Conservation (phyloP, 2,113 vertebrate genomes). For the Micromys minutus region DNA sequence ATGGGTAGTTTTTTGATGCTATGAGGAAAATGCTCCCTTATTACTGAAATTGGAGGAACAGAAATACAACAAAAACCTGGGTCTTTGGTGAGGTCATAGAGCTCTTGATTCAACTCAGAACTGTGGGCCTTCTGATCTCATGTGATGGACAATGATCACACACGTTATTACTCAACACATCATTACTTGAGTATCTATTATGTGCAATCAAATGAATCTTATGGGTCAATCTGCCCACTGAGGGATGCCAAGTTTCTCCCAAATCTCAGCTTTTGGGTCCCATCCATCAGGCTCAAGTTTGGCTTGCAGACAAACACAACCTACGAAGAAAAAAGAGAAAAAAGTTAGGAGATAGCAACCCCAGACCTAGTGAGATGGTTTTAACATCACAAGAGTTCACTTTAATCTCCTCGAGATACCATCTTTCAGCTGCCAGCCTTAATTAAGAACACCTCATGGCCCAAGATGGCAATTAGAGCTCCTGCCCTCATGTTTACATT, state of each 20-base stretch:
- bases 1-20: not conserved
- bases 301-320: not conserved
- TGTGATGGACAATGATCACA: not conserved
- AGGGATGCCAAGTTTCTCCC: slow-evolving; percentile 7
- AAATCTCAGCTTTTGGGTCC: not conserved
- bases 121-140: not conserved
- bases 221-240: not conserved
- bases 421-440: not conserved
- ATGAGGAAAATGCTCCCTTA: not conserved
- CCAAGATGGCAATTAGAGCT: not conserved
- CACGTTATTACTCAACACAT: not conserved
- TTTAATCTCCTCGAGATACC: not conserved
- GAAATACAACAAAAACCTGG: not conserved
- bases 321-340: not conserved
- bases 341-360: not conserved
- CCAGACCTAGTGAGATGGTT: not conserved
- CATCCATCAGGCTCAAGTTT: not conserved
- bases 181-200: slow-evolving; percentile 6
- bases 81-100: not conserved
- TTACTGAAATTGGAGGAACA: not conserved
- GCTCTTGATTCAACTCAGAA: not conserved
- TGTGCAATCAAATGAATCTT: not conserved
- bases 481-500: not conserved
- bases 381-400: not conserved
- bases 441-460: not conserved